These are phyloP conservation scores for Neotoxoptera formosana DNA, from an alignment of 1,140 invertebrate genomes.

Conservation along the genomic window DNA sequence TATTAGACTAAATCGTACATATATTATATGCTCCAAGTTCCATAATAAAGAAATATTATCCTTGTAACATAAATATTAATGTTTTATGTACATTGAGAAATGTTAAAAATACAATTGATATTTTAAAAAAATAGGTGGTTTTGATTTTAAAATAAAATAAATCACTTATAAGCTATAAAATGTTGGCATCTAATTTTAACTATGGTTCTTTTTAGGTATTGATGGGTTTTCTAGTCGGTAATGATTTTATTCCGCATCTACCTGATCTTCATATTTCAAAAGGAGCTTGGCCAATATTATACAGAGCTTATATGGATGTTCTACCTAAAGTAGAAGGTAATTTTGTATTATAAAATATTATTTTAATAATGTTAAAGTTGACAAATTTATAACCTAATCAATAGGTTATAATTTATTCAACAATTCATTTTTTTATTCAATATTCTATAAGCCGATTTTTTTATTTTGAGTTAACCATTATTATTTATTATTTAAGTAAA, in stretches of 20 bases:
- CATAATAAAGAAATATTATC: not conserved
- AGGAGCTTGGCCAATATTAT: slow-evolving; percentile 86
- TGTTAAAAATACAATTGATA: not conserved
- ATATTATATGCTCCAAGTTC: no score
- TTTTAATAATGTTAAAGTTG: not conserved
- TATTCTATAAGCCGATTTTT: no score
- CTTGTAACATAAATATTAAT: not conserved
- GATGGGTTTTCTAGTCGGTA: slow-evolving; percentile 95
- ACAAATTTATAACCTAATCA: not conserved
- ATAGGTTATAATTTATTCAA: not conserved
- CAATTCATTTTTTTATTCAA: not conserved
- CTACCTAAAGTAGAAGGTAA: slow-evolving; percentile 85
- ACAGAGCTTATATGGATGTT: slow-evolving; percentile 86
- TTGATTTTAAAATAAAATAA: not conserved
- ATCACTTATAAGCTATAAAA: not conserved
- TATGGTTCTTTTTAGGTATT: slow-evolving; percentile 70
- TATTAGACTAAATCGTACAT: no score
- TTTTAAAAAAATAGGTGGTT: not conserved
- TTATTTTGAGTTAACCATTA: no score
- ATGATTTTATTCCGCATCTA: slow-evolving; percentile 96
- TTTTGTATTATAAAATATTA: slow-evolving; percentile 61
- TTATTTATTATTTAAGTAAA: no score
- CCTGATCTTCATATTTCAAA: slow-evolving; percentile 92
- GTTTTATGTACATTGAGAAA: not conserved
- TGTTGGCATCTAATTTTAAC: not conserved